A percentile compares a stretch with the other conserved stretches of the same genome.
phyloP scores from a whole-genome alignment of 2,797 vertebrate species.

The Paguma larvata region DNA sequence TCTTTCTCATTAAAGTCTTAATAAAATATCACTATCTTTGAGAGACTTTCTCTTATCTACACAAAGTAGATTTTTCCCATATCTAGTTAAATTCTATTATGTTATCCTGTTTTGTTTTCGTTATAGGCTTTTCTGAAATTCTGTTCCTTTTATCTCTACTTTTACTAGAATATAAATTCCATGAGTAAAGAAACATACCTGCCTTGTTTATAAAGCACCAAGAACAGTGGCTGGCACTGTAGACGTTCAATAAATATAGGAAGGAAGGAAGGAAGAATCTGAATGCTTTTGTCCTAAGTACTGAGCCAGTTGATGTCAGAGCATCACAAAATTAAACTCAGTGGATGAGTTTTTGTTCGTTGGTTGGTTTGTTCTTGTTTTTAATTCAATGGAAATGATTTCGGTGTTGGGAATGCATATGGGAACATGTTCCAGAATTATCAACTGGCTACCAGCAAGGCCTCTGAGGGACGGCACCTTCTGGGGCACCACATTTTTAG shows the following conservation, averaged over 20 bases:
- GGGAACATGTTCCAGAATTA: neutral
- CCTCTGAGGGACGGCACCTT: neutral
- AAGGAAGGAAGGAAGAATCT: neutral
- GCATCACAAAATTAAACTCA: neutral
- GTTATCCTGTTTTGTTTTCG: neutral
- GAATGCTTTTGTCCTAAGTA: neutral
- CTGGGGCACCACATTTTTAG: neutral
- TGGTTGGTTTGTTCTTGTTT: neutral
- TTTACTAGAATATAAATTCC: neutral
- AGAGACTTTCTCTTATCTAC: neutral
- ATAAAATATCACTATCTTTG: conserved; percentile 34
- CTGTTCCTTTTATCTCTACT: neutral
- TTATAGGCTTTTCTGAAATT: neutral
- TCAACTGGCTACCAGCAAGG: neutral
- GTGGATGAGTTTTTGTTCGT: neutral
- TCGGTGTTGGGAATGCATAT: neutral
- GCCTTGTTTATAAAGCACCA: neutral
- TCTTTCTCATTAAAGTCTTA: conserved; percentile 1
- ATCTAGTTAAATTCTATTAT: neutral
- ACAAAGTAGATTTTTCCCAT: neutral
- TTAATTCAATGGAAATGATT: neutral
- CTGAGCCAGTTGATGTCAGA: neutral
- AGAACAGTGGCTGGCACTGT: neutral
- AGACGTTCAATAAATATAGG: neutral
- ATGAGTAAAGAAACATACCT: neutral